phyloP scores from a whole-genome alignment of 64 coral and sea anemone genomes.

The Exaiptasia diaphana region DNA sequence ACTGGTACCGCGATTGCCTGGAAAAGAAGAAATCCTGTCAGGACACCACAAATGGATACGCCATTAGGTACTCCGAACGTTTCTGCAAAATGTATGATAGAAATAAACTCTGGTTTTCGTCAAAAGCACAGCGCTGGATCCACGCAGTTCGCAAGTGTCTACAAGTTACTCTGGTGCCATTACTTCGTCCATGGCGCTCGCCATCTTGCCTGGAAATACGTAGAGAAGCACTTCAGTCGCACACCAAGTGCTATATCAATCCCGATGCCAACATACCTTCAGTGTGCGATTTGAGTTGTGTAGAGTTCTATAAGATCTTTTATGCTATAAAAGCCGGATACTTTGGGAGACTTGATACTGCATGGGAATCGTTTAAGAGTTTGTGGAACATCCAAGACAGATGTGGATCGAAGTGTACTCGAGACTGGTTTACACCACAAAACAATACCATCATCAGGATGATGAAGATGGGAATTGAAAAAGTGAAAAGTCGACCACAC shows the following conservation, averaged over 20 bases:
- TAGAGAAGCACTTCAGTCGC: conserved; percentile 31
- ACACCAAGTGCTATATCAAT: conserved; percentile 58
- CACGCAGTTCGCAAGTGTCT: conserved; percentile 72
- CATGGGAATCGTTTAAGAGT: conserved; percentile 47
- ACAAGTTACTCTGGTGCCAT: conserved; percentile 43
- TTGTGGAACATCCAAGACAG: conserved; percentile 43
- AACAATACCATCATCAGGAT: not conserved
- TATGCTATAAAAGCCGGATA: conserved; percentile 43
- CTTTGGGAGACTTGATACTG: conserved; percentile 11
- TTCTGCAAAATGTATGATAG: conserved; percentile 53
- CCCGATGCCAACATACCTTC: conserved; percentile 43
- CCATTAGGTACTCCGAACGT: conserved; percentile 37
- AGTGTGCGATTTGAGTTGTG: conserved; percentile 46
- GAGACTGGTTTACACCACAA: not conserved
- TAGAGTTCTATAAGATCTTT: conserved; percentile 30
- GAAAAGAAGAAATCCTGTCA: conserved; percentile 38
- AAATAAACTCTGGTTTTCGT: conserved; percentile 3
- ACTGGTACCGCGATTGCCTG: conserved; percentile 74
- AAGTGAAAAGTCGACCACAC: not conserved
- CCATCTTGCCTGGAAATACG: conserved; percentile 49
- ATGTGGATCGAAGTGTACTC: not conserved
- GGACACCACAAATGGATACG: conserved; percentile 33
- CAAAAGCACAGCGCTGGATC: conserved; percentile 17
- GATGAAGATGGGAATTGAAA: not conserved
- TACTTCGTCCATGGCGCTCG: conserved; percentile 26